Evolutionary conservation across 1,140 invertebrate species (phyloP).

Genomic region (Bombyx mori): DNA sequence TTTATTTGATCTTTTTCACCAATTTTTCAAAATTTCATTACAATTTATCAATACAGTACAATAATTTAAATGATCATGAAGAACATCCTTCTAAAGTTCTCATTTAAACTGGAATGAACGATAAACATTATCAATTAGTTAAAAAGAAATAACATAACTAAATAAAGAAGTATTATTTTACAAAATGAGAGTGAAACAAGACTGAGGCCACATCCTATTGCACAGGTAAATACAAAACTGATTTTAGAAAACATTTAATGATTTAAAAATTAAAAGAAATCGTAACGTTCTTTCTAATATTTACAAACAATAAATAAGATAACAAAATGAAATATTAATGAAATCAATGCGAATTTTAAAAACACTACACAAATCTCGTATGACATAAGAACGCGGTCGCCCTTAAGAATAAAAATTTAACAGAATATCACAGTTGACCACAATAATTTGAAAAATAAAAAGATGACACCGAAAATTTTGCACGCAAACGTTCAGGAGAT

Average conservation of each 20-base stretch:
- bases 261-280: slow-evolving; percentile 30
- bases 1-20: slow-evolving; percentile 68
- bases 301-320: slow-evolving; percentile 67
- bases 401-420: slow-evolving; percentile 67
- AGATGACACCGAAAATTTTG: no score
- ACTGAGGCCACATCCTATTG: slow-evolving; percentile 58
- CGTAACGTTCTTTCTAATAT: slow-evolving; percentile 43
- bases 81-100: slow-evolving; percentile 60
- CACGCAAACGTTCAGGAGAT: no score
- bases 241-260: slow-evolving; percentile 20
- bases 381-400: slow-evolving; percentile 39
- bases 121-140: slow-evolving; percentile 65
- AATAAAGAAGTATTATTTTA: slow-evolving; percentile 51
- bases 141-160: slow-evolving; percentile 67
- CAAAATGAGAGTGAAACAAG: slow-evolving; percentile 42
- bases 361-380: slow-evolving; percentile 30
- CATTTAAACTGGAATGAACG: slow-evolving; percentile 69
- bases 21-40: slow-evolving; percentile 66
- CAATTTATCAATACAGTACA: slow-evolving; percentile 67
- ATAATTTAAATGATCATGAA: slow-evolving; percentile 69
- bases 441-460: slow-evolving; percentile 34
- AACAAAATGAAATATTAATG: slow-evolving; percentile 48
- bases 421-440: slow-evolving; percentile 70
- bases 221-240: slow-evolving; percentile 40
- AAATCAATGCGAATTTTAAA: slow-evolving; percentile 34